Evolutionary conservation across 2,888 invertebrate species (phyloP).

Genomic region (Formica aserva): DNA sequence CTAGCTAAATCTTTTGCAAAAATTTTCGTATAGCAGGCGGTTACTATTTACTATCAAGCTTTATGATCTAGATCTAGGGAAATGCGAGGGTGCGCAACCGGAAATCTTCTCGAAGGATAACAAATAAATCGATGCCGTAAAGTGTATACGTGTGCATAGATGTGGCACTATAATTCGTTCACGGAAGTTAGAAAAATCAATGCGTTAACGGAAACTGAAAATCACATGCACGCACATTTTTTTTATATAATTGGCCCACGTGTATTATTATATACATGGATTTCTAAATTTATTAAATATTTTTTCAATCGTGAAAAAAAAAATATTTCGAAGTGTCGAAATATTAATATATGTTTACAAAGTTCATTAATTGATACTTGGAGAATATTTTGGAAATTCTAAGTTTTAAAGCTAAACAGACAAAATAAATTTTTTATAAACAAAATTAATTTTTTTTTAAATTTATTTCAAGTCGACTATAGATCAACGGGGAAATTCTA

Average conservation of each 20-base stretch:
- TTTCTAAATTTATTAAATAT: neutral
- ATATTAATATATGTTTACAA: too few relatives aligned
- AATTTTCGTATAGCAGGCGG: neutral
- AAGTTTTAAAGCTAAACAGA: neutral
- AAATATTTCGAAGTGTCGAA: neutral
- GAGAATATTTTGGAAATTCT: neutral
- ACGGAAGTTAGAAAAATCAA: neutral
- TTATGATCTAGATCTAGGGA: neutral
- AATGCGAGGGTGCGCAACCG: neutral
- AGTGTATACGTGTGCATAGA: neutral
- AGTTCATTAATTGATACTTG: neutral
- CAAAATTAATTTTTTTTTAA: too few relatives aligned
- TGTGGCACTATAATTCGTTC: neutral
- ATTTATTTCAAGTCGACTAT: too few relatives aligned
- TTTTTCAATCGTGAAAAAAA: neutral
- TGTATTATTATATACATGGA: neutral
- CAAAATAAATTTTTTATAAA: too few relatives aligned
- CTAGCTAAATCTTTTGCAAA: neutral
- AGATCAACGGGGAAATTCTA: too few relatives aligned
- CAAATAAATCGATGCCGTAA: neutral
- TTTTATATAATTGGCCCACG: neutral
- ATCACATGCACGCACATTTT: neutral
- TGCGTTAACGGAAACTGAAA: neutral
- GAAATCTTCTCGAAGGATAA: neutral
- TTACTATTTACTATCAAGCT: neutral